Base-by-base conservation (phyloP, 2,797 vertebrate genomes). In the Arctocebus calabarensis region DNA sequence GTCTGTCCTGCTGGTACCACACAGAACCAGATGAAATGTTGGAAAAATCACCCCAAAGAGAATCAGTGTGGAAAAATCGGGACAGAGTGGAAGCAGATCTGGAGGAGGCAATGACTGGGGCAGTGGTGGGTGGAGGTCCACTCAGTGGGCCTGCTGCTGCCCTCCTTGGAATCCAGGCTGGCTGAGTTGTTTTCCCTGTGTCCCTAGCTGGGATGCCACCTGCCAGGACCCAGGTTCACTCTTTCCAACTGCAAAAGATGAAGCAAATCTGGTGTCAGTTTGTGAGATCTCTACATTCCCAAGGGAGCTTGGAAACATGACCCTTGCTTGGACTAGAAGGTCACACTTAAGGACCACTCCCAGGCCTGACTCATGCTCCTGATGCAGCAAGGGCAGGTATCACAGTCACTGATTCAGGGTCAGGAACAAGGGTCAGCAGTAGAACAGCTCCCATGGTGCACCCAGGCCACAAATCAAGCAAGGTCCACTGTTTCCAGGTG, bases 41-140 rank as follows among this genome's bases (percentile, higher is more conserved):
- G 97, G 96, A 95, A 97, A 97, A 96, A 74, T 92, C 52, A 71
- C 61, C 32, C 37, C 68, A 95, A 84, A 94, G 83, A 86, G 93
- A 92, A 78, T 96, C 85, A 40, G 11, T 64, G 95, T 92, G 96
- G 97, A 94, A 96, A 97, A 95, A 66, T 61, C 34, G 16, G 57
- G 43, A 87, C 68, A 70, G 75, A 87, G 34, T 84, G 94, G 94
- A 94, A 91, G 61, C 59, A 77, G 94, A 89, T 55, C 81, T 37
- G 37, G 88, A 84, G 52, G 23, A 73, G 61, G 88, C 71, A 4
- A 90, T 90, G 68, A 13, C 19, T 64, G 32, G n/a, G 73, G 88
- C 68, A 79, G 55, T 25, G 23, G 77, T 3, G 52, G 83, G n/a
- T 59, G 55, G 73, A 6, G 52, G 5, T 37, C 27, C 2, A 0